Percentiles rank a stretch among this genome's conserved stretches.
phyloP scores from a whole-genome alignment of 2,797 vertebrate genomes.

The Enteromius afrohamiltoni region DNA sequence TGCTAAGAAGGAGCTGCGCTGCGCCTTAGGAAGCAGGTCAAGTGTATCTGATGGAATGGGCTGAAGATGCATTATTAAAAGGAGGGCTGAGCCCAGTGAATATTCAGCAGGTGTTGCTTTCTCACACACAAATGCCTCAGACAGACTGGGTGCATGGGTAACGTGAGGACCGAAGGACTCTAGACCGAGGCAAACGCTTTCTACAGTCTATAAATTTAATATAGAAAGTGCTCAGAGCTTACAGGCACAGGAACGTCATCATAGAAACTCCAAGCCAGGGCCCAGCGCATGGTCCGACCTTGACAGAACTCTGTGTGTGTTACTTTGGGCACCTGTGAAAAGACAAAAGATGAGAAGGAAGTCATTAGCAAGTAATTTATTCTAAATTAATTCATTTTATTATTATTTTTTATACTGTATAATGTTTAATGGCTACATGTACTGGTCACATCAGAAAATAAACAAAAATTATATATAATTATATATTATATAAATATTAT shows the following conservation, averaged over 20 bases:
- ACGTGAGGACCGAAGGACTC: conserved; percentile 17
- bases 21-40: conserved; percentile 68
- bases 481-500: no score
- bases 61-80: conserved; percentile 69
- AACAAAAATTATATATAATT: no score
- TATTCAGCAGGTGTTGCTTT: conserved; percentile 54
- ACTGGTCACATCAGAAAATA: no score
- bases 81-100: conserved; percentile 45
- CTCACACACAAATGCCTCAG: conserved; percentile 23
- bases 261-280: conserved; percentile 98
- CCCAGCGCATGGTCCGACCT: conserved; percentile 98
- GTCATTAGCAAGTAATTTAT: neutral
- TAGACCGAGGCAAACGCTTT: neutral
- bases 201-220: conserved; percentile 13
- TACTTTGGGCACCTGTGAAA: conserved; percentile 89
- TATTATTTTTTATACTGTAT: no score
- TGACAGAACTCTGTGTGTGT: conserved; percentile 98
- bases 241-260: conserved; percentile 94
- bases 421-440: no score
- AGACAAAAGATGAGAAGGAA: neutral
- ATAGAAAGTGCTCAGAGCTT: conserved; percentile 68
- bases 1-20: conserved; percentile 72
- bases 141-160: conserved; percentile 33
- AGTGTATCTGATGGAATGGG: conserved; percentile 74
- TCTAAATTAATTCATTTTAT: no score